A percentile compares a stretch with the other conserved stretches of the same genome.
Evolutionary conservation across 2,797 vertebrate species (phyloP).

Genomic region (Delichon dasypus): DNA sequence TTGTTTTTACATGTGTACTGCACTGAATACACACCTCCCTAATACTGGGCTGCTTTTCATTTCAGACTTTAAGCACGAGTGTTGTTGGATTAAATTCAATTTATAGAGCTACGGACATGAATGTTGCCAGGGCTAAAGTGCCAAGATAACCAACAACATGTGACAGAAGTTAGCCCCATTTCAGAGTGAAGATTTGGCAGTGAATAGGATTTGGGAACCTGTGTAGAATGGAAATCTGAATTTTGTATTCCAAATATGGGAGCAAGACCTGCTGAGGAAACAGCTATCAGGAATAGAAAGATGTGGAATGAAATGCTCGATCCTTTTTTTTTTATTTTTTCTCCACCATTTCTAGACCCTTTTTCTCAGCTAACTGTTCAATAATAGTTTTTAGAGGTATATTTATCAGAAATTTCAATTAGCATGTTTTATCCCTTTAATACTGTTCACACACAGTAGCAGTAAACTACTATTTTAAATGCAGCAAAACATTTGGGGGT

Average conservation of each 20-base stretch:
- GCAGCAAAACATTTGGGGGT: accelerated
- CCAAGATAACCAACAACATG: neutral
- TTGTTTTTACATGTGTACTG: neutral
- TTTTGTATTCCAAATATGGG: neutral
- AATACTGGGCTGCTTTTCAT: neutral
- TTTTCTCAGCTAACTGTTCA: neutral
- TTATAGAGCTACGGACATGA: neutral
- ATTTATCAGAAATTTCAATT: neutral
- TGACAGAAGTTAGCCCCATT: neutral
- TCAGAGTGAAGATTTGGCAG: neutral
- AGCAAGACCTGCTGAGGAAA: neutral
- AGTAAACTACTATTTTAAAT: neutral
- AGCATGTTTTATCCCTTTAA: neutral
- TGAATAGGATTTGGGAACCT: neutral
- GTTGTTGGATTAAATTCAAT: neutral
- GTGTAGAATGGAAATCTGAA: neutral
- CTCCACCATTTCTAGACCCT: neutral
- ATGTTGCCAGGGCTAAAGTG: neutral
- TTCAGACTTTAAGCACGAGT: neutral
- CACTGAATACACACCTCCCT: neutral
- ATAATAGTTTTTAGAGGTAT: neutral
- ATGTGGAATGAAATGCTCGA: neutral
- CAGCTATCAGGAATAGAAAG: neutral
- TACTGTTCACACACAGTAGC: neutral
- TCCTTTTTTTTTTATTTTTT: neutral